Conservation (phyloP, 2,888 invertebrate genomes). For the Epinotia demarniana region DNA sequence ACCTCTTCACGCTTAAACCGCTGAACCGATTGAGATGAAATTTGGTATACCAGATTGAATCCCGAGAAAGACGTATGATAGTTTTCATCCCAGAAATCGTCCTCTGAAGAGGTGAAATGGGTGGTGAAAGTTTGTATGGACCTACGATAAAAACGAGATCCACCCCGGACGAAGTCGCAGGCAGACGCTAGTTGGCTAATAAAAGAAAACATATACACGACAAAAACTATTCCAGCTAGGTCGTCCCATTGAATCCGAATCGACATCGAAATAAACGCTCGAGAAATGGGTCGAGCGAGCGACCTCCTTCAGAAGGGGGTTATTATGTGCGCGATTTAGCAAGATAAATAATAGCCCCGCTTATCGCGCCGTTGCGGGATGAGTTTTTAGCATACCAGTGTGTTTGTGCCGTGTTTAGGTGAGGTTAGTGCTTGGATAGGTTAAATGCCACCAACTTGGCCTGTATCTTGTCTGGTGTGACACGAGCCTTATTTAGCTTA, state of each 20-base stretch:
- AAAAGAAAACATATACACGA: too few species aligned
- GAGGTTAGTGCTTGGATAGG: neutral
- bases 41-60: too few species aligned
- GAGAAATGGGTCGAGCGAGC: slow-evolving; percentile 36
- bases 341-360: slow-evolving; percentile 38
- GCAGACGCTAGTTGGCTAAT: too few species aligned
- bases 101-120: too few species aligned
- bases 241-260: slow-evolving; percentile 26
- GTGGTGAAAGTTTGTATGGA: too few species aligned
- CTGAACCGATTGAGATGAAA: too few species aligned
- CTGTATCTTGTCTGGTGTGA: neutral
- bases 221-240: neutral
- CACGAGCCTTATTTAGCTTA: neutral
- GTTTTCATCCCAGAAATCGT: too few species aligned
- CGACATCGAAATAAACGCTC: slow-evolving; percentile 28
- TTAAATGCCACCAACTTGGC: neutral
- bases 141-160: too few species aligned
- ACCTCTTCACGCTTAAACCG: too few species aligned
- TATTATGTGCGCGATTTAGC: slow-evolving; percentile 38
- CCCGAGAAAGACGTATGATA: too few species aligned
- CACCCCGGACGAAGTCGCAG: too few species aligned
- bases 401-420: slow-evolving; percentile 5
- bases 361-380: slow-evolving; percentile 35
- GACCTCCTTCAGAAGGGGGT: slow-evolving; percentile 38
- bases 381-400: slow-evolving; percentile 35